Base-by-base conservation (phyloP, 2,888 invertebrate genomes). In the Amiota minor region DNA sequence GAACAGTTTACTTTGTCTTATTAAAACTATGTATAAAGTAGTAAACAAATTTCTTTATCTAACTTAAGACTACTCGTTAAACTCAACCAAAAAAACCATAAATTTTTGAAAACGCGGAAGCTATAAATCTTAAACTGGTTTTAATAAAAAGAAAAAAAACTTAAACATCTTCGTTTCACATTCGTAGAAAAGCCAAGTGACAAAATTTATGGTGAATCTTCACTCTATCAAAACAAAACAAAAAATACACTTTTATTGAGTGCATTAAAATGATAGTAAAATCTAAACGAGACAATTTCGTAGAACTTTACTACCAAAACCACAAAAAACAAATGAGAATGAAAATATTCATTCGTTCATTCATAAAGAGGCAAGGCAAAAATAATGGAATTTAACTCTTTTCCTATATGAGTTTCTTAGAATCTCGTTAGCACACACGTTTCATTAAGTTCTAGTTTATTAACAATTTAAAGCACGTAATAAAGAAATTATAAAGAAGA, bases 51-150 rank as follows among this genome's bases (percentile, higher is more conserved):
- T 35, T 35, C 35, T 35, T 35, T 35, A 35, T 35, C 35, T 35
- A 35, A 35, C 35, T 6, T 35, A 23, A 23, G 23, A 23, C 23
- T 23, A 35, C 6, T 35, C 14, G 9, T 20, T 20, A 59, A 59
- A 16, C 23, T 59, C 59, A 59, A 59, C 18, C 16, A 59, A 3
- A 59, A 59, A 59, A 59, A 16, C 18, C 18, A 16, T 59, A 59
- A 50, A 50, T n/a, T 50, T 59, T 12, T 59, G 11, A 20, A 59
- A 16, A 35, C 62, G 45, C 62, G 62, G 62, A 62, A 62, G 62
- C 35, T 18, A 62, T 62, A 62, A 62, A 23, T 62, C 62, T 62
- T n/a, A 62, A 35, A 62, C 62, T 35, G 12, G 62, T 62, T 62
- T 14, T 59, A 59, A 18, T 59, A 16, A 56, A 56, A 9, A 55